A percentile compares a stretch with the other conserved stretches of the same genome.
phyloP scores from a whole-genome alignment of 2,888 invertebrate species.

The Platycheirus rosarum region DNA sequence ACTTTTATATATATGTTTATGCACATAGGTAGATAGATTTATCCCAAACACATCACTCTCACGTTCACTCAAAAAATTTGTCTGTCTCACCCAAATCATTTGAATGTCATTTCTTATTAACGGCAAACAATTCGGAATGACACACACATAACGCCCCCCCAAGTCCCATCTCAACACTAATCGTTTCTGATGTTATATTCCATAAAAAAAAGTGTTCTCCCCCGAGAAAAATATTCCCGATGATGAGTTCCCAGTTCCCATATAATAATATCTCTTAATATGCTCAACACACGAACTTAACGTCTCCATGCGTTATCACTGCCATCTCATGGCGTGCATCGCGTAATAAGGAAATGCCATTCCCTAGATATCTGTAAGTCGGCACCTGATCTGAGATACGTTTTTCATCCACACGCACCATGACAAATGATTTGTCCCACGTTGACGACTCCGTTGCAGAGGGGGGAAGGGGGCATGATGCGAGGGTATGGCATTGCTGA shows the following conservation, averaged over 20 bases:
- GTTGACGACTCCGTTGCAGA: too few relatives aligned
- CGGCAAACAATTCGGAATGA: conserved; percentile 40
- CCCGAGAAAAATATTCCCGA: not conserved
- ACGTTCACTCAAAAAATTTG: not conserved
- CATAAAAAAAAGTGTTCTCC: conserved; percentile 10
- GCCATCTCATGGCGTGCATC: conserved; percentile 31
- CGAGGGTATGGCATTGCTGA: too few relatives aligned
- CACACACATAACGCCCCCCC: conserved; percentile 31
- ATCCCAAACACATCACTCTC: not conserved
- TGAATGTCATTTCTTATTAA: conserved; percentile 49
- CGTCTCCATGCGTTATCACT: conserved; percentile 39
- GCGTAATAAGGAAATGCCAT: conserved; percentile 50
- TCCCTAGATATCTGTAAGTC: conserved; percentile 57
- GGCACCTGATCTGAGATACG: conserved; percentile 68
- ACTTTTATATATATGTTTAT: too few relatives aligned
- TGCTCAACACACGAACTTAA: too few relatives aligned
- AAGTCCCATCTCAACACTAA: conserved; percentile 39
- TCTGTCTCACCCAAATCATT: conserved; percentile 12
- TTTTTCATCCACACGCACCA: conserved; percentile 48
- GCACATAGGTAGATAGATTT: too few relatives aligned
- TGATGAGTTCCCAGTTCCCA: conserved; percentile 37
- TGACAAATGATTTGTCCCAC: conserved; percentile 41
- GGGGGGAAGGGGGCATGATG: not conserved
- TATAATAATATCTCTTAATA: too few relatives aligned
- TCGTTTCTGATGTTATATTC: conserved; percentile 48